Percentiles rank a stretch among this genome's conserved stretches.
Evolutionary conservation across 1,140 invertebrate genomes (phyloP).

Genomic region (Scaptomyza montana): DNA sequence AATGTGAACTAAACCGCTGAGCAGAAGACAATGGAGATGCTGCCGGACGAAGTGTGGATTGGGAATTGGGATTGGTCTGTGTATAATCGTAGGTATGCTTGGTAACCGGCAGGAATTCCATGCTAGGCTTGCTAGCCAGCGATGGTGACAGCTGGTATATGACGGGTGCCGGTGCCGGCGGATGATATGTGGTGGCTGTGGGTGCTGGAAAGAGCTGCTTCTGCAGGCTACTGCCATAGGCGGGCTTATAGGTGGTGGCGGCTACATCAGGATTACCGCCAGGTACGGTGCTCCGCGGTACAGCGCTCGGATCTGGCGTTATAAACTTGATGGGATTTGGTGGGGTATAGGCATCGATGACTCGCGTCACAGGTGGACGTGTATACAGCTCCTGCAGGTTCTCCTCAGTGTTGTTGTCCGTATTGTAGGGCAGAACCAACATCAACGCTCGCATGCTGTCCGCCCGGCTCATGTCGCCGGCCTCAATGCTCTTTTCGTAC

Average conservation of each 20-base stretch:
- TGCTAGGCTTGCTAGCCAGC: constrained; percentile 27
- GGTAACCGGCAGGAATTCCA: constrained; percentile 66
- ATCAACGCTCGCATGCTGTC: constrained; percentile 85
- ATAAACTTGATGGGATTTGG: constrained; percentile 75
- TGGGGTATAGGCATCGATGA: constrained; percentile 74
- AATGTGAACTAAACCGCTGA: constrained; percentile 78
- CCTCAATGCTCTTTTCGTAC: constrained; percentile 77
- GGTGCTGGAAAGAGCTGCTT: constrained; percentile 30
- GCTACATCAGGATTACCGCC: constrained; percentile 65
- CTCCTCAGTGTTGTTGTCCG: constrained; percentile 83
- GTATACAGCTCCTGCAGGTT: constrained; percentile 82
- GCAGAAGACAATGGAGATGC: not conserved
- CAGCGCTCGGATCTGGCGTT: constrained; percentile 65
- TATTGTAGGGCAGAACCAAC: constrained; percentile 86
- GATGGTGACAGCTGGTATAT: constrained; percentile 61
- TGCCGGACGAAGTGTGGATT: constrained; percentile 12
- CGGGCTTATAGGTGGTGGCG: constrained; percentile 80
- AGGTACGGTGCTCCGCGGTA: constrained; percentile 48
- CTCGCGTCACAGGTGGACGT: constrained; percentile 74
- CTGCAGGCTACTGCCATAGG: constrained; percentile 29
- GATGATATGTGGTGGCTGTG: constrained; percentile 79
- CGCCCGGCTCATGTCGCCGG: constrained; percentile 82
- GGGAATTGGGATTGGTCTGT: not conserved
- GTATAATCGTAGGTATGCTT: constrained; percentile 32
- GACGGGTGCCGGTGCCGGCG: constrained; percentile 59